phyloP scores from a whole-genome alignment of 2,888 invertebrate genomes.

The Encarsia formosa region DNA sequence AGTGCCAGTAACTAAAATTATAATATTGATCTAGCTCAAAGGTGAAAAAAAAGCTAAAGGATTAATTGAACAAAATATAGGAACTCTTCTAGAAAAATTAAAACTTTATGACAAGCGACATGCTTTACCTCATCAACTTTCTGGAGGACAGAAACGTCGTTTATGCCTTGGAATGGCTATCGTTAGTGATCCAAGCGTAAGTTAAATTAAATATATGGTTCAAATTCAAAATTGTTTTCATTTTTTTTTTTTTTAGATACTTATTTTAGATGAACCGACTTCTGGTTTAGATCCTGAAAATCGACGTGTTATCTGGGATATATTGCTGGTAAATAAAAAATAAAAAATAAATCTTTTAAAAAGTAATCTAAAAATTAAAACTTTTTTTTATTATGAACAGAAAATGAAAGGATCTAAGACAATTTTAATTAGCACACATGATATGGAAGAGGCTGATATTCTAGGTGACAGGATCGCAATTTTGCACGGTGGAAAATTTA shows the following conservation, averaged over 20 bases:
- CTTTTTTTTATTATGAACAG: constrained; percentile 34
- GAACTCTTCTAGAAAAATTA: constrained; percentile 59
- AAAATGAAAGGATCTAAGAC: constrained; percentile 64
- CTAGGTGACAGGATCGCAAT: constrained; percentile 85
- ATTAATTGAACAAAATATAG: constrained; percentile 54
- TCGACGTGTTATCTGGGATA: constrained; percentile 78
- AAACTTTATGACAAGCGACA: constrained; percentile 62
- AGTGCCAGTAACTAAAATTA: not conserved
- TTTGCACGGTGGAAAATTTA: constrained; percentile 67
- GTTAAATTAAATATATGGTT: constrained; percentile 3
- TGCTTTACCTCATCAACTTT: constrained; percentile 60
- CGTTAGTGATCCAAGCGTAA: constrained; percentile 65
- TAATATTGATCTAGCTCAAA: constrained; percentile 56
- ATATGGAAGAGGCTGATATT: constrained; percentile 91
- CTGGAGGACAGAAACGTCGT: constrained; percentile 87
- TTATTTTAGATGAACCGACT: constrained; percentile 75
- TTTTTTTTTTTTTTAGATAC: constrained; percentile 34
- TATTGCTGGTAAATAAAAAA: constrained; percentile 60
- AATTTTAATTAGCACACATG: constrained; percentile 84
- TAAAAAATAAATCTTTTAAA: not conserved
- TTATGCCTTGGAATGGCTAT: constrained; percentile 79
- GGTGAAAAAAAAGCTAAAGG: constrained; percentile 49
- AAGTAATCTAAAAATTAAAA: not conserved
- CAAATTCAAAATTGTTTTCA: not conserved
- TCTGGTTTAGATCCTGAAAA: constrained; percentile 86